These are phyloP conservation scores for Athalia circularis DNA, from an alignment of 2,888 invertebrate species.

Conservation along the genomic window DNA sequence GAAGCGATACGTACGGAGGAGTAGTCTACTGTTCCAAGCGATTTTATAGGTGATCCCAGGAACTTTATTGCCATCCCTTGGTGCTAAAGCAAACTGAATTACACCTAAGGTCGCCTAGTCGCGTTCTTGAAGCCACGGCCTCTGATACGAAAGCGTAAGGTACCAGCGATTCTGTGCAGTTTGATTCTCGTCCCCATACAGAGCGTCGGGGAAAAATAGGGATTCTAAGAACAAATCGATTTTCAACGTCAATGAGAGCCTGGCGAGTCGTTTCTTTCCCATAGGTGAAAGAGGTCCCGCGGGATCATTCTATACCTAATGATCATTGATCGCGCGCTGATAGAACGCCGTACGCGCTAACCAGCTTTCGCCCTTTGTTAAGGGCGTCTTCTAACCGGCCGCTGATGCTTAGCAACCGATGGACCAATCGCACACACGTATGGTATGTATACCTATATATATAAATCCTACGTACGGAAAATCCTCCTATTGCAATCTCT, in stretches of 20 bases:
- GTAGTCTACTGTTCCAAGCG: conserved; percentile 36
- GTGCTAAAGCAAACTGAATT: conserved; percentile 68
- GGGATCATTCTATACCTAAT: conserved; percentile 32
- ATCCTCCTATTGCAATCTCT: conserved; percentile 8
- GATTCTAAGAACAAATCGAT: conserved; percentile 30
- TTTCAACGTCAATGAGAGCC: conserved; percentile 33
- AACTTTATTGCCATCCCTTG: conserved; percentile 65
- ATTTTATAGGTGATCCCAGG: conserved; percentile 55
- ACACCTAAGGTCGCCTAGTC: conserved; percentile 55
- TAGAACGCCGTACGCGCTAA: conserved; percentile 19
- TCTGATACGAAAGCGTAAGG: neutral
- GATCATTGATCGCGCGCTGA: conserved; percentile 41
- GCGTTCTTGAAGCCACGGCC: conserved; percentile 3
- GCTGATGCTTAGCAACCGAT: conserved; percentile 32
- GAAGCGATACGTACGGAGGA: conserved; percentile 20
- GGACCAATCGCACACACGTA: conserved; percentile 6
- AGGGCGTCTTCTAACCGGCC: neutral
- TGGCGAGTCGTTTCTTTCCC: conserved; percentile 6
- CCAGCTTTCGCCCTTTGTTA: conserved; percentile 38
- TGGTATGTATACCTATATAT: too few relatives aligned
- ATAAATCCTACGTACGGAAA: too few relatives aligned
- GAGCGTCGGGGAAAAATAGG: neutral
- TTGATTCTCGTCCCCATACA: too few relatives aligned
- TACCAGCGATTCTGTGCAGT: too few relatives aligned
- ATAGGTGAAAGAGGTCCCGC: conserved; percentile 35